Conservation (phyloP, 1,140 invertebrate genomes). For the Drosophila busckii region DNA sequence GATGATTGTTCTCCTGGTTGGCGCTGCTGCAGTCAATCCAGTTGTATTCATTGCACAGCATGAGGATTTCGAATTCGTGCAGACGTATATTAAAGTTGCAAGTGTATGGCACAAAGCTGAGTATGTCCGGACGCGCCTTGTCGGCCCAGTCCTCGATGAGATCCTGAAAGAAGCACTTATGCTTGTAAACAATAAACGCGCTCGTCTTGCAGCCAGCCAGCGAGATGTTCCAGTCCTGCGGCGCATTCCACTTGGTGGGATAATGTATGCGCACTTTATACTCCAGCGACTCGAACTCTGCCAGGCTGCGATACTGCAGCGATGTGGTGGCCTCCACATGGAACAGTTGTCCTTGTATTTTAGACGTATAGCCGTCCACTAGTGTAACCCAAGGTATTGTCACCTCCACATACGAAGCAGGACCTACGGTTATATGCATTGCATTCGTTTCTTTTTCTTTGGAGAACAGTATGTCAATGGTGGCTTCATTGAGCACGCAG, state of each 20-base stretch:
- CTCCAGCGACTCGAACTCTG: slow-evolving; percentile 96
- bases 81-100: slow-evolving; percentile 95
- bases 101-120: slow-evolving; percentile 98
- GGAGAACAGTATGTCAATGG: slow-evolving; percentile 96
- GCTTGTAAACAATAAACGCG: slow-evolving; percentile 93
- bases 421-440: slow-evolving; percentile 94
- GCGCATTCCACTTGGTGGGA: slow-evolving; percentile 95
- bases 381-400: slow-evolving; percentile 96
- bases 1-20: slow-evolving; percentile 95
- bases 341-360: slow-evolving; percentile 94
- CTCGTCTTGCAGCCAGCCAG: slow-evolving; percentile 96
- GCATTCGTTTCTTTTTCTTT: slow-evolving; percentile 98
- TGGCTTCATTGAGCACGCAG: slow-evolving; percentile 93
- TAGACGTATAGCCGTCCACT: slow-evolving; percentile 91
- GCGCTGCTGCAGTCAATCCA: slow-evolving; percentile 99
- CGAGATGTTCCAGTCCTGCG: slow-evolving; percentile 94
- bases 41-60: slow-evolving; percentile 97
- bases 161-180: slow-evolving; percentile 97
- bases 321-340: slow-evolving; percentile 97
- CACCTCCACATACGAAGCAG: slow-evolving; percentile 96
- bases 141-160: slow-evolving; percentile 97
- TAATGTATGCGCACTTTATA: slow-evolving; percentile 90
- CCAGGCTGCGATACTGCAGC: slow-evolving; percentile 92
- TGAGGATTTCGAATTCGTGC: slow-evolving; percentile 97
- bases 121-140: slow-evolving; percentile 92